A percentile compares a stretch with the other conserved stretches of the same genome.
phyloP scores from a whole-genome alignment of 2,113 vertebrate species.

The Chiloscyllium plagiosum region DNA sequence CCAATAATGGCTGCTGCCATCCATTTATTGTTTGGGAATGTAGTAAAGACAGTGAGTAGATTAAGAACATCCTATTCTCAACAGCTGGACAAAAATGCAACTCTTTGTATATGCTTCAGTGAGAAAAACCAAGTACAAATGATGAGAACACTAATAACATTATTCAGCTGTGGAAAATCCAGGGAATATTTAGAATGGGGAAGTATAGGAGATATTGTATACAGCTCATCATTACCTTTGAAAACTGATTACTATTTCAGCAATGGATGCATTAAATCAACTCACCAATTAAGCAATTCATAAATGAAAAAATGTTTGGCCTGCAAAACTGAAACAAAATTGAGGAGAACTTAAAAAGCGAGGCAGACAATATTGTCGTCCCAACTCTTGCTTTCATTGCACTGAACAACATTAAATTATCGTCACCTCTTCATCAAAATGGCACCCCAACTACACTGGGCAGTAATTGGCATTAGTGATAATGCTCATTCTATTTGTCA shows the following conservation, averaged over 20 bases:
- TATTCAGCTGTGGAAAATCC: background rate
- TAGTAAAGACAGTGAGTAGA: background rate
- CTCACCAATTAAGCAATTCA: background rate
- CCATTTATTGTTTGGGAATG: background rate
- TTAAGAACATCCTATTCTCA: too few relatives aligned
- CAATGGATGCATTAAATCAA: background rate
- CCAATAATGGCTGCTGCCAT: background rate
- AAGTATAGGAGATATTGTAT: background rate
- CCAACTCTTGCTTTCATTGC: background rate
- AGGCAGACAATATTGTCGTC: background rate
- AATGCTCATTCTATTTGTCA: background rate
- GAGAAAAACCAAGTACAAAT: background rate
- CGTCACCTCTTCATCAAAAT: background rate
- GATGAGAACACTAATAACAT: background rate
- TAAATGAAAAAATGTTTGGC: background rate
- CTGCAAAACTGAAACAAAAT: constrained; percentile 1
- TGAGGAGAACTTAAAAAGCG: background rate
- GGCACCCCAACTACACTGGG: background rate
- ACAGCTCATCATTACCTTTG: background rate
- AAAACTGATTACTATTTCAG: background rate
- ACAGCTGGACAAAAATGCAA: background rate
- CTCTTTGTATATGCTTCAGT: background rate
- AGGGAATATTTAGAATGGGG: background rate
- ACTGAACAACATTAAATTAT: background rate
- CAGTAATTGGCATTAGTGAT: background rate